These are phyloP conservation scores for Pterostichus niger DNA, from an alignment of 2,888 invertebrate genomes.

Conservation along the genomic window DNA sequence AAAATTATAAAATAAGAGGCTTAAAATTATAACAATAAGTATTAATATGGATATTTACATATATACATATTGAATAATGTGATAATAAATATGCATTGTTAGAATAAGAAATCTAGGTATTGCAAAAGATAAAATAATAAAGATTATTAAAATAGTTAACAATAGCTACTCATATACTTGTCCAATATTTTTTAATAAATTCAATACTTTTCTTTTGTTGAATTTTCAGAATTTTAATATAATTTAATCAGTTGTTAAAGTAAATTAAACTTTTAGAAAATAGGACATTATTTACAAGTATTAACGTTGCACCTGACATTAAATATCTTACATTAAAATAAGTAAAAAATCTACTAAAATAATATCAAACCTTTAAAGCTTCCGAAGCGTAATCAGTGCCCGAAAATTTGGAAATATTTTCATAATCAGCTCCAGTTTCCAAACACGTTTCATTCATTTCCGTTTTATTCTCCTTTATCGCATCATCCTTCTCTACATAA, in stretches of 20 bases:
- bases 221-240: too few relatives aligned
- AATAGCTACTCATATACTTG: neutral
- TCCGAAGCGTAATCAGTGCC: constrained; percentile 56
- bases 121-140: constrained; percentile 8
- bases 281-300: too few relatives aligned
- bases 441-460: constrained; percentile 56
- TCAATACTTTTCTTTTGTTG: too few relatives aligned
- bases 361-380: constrained; percentile 50
- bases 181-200: too few relatives aligned
- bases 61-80: neutral
- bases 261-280: too few relatives aligned
- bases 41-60: neutral
- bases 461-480: constrained; percentile 69
- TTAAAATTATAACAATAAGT: too few relatives aligned
- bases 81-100: neutral
- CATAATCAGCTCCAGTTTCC: constrained; percentile 69
- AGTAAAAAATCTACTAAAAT: constrained; percentile 1
- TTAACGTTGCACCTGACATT: neutral
- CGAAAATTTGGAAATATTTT: constrained; percentile 66
- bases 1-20: too few relatives aligned
- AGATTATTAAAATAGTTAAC: neutral
- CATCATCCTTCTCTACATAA: constrained; percentile 78
- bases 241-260: too few relatives aligned
- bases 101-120: neutral
- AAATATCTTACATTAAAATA: neutral